These are phyloP conservation scores for Amblyteles armatorius DNA, from an alignment of 2,888 invertebrate species.

Conservation along the genomic window DNA sequence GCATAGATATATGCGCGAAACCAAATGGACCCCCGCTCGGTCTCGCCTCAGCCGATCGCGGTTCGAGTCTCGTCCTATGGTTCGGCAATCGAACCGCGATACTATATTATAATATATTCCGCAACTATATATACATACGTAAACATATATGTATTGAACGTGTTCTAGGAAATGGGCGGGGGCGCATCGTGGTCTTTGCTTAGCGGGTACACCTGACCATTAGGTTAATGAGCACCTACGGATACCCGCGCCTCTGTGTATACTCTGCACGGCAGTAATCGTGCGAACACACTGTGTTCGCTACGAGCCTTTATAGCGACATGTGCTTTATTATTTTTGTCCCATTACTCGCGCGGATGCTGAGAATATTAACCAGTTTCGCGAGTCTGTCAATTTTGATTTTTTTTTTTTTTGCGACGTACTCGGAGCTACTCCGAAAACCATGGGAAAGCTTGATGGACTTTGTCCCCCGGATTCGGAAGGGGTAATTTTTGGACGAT, in stretches of 20 bases:
- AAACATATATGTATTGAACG: conserved; percentile 29
- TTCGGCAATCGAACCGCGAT: conserved; percentile 40
- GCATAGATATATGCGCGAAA: conserved; percentile 7
- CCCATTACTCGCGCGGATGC: conserved; percentile 12
- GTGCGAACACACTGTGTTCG: background rate
- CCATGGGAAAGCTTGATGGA: conserved; percentile 29
- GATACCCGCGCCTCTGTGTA: conserved; percentile 15
- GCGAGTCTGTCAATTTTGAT: conserved; percentile 3
- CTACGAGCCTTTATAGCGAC: background rate
- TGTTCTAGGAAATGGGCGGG: conserved; percentile 58
- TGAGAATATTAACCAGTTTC: conserved; percentile 37
- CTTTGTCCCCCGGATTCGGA: background rate
- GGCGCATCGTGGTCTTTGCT: conserved; percentile 54
- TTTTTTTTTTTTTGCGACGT: background rate
- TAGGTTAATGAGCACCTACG: conserved; percentile 61
- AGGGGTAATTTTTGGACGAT: background rate
- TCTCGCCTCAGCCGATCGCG: conserved; percentile 35
- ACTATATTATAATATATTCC: conserved; percentile 33
- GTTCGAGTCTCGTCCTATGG: conserved; percentile 26
- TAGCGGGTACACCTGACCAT: conserved; percentile 52
- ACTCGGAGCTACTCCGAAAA: background rate
- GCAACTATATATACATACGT: conserved; percentile 9
- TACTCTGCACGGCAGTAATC: conserved; percentile 5
- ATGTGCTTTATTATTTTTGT: conserved; percentile 8
- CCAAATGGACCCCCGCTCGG: conserved; percentile 48